A percentile compares a stretch with the other conserved stretches of the same genome.
These are phyloP conservation scores for Catharus minimus DNA, from an alignment of 2,113 vertebrate genomes.

Conservation along the genomic window DNA sequence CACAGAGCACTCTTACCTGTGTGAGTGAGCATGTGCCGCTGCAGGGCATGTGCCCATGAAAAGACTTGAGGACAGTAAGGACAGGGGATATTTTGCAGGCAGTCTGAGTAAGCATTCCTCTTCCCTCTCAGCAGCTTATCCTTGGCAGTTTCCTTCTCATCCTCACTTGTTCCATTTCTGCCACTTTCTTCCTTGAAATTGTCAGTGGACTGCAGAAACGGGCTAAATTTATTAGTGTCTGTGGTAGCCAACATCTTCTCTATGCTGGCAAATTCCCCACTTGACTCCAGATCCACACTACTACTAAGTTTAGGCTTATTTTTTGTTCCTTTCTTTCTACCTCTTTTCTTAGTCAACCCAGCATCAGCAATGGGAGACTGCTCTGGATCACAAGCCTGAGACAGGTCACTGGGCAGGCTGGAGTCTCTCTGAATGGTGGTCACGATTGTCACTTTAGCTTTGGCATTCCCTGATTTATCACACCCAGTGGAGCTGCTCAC, in stretches of 20 bases:
- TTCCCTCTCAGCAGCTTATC: constrained; percentile 84
- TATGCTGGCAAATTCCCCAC: constrained; percentile 96
- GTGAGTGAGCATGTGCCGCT: constrained; percentile 95
- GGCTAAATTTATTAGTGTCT: constrained; percentile 93
- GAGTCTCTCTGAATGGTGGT: neutral
- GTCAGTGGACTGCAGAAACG: constrained; percentile 84
- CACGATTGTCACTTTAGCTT: constrained; percentile 54
- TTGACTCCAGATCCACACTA: constrained; percentile 90
- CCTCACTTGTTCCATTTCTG: constrained; percentile 72
- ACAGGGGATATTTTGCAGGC: constrained; percentile 91
- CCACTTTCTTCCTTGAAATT: constrained; percentile 68
- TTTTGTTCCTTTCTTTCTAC: constrained; percentile 73
- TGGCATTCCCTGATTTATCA: constrained; percentile 58
- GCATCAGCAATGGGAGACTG: neutral
- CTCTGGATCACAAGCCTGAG: constrained; percentile 47
- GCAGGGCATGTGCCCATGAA: constrained; percentile 93
- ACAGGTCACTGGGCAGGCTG: constrained; percentile 20
- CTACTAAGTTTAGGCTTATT: constrained; percentile 63
- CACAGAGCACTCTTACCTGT: constrained; percentile 80
- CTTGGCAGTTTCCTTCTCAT: constrained; percentile 76
- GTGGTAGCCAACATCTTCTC: constrained; percentile 97
- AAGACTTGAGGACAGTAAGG: constrained; percentile 92
- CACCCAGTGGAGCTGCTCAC: neutral
- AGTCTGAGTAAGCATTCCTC: constrained; percentile 91
- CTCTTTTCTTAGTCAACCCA: constrained; percentile 71